Base-by-base conservation (phyloP, 2,113 vertebrate genomes). In the Tragelaphus strepsiceros region DNA sequence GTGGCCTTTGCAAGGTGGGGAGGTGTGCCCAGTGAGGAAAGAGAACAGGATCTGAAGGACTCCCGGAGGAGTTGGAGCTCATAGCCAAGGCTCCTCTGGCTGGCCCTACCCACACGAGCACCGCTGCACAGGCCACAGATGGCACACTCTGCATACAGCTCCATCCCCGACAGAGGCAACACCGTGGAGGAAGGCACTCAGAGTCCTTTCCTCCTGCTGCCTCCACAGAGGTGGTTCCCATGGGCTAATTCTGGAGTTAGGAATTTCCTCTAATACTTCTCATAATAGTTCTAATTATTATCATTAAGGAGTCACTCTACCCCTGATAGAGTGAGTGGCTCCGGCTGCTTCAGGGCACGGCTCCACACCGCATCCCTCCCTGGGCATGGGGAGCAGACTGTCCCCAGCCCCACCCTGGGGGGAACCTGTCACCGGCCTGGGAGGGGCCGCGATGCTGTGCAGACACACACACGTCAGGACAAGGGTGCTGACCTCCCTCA, bases 111-210 rank as follows among this genome's bases (percentile, higher is more conserved):
- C 49, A 39, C 51, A 49, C 28, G 19, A 0, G 39, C 53, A 39
- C 13, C 3, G 1, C 0, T 4, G 24, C 43, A 12, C 16, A 30
- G 88, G 51, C 24, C 12, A 12, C 83, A 51, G 2, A 49, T 3
- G 4, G 54, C 58, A 24, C 0, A 24, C 1, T 22, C 10, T 17
- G 24, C 26, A 12, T 1, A 13, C 7, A 56, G 46, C 62, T n/a
- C 7, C 1, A 17, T 13, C 19, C 43, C 64, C 10, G 8, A 3
- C 1, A 12, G 54, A 85, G 51, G 22, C 19, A 2, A 32, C 24
- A 12, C 39, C 11, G 32, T 22, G 2, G 17, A 11, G 17, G 67
- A 15, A 64, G 15, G 83, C 28, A 7, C n/a, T 49, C n/a, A 49
- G 49, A 49, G 49, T 12, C 49, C 49, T 49, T 49, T 49, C 49